Evolutionary conservation across 1,140 invertebrate genomes (phyloP).

Genomic region (Aphelinus certus): DNA sequence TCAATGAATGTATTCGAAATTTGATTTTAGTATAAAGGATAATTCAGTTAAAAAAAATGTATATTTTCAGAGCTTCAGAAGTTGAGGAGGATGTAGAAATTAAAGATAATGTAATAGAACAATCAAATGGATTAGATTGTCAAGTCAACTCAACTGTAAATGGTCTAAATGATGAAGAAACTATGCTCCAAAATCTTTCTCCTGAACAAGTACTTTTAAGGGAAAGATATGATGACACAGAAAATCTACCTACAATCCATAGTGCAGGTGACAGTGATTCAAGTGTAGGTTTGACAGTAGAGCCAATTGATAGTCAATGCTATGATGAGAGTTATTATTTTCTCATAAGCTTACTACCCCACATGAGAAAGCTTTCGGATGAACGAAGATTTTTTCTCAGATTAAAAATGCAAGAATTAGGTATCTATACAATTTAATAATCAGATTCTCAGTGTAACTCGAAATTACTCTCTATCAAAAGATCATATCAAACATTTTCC

Average conservation of each 20-base stretch:
- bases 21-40: too few relatives aligned
- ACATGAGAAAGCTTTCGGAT: conserved; percentile 57
- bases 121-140: conserved; percentile 56
- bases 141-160: conserved; percentile 52
- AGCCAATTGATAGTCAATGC: conserved; percentile 53
- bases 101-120: conserved; percentile 58
- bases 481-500: too few relatives aligned
- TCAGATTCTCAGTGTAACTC: too few relatives aligned
- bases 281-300: conserved; percentile 48
- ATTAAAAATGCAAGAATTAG: conserved; percentile 62
- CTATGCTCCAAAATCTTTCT: conserved; percentile 61
- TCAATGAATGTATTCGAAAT: too few relatives aligned
- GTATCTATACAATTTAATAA: conserved; percentile 7
- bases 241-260: conserved; percentile 14
- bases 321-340: conserved; percentile 64
- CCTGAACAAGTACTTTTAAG: conserved; percentile 58
- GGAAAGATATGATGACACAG: background rate
- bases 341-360: conserved; percentile 61
- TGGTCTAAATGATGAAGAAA: conserved; percentile 52
- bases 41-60: too few relatives aligned
- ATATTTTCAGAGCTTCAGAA: conserved; percentile 10
- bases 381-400: conserved; percentile 59
- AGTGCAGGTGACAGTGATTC: conserved; percentile 47
- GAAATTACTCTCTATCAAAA: too few relatives aligned
- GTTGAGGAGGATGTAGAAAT: conserved; percentile 44